Evolutionary conservation across 2,797 vertebrate genomes (phyloP), one percentile per base, ranked within the genome.

Genomic region (Odontamblyopus rebecca): DNA sequence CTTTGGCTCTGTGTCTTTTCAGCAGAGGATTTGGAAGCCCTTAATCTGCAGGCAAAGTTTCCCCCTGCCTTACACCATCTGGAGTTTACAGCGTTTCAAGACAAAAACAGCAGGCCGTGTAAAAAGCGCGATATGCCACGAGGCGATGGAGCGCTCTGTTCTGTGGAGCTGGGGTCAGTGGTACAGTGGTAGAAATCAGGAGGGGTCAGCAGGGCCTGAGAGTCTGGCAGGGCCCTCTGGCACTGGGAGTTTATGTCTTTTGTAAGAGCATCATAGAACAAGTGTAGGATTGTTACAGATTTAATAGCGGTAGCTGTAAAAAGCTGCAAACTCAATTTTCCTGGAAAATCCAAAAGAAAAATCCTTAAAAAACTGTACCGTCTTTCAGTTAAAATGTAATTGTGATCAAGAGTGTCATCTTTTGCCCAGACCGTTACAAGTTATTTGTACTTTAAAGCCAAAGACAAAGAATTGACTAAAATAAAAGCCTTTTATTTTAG

Each of bases 21-120:
- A 92, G 82, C 27, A 69, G 64, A 88, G 91, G 91, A 93, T 93
- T 93, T 93, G 88, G 76, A 51, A 89, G 80, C 75, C 88, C 84
- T 88, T 94, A 94, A 94, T 94, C 92, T 92, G 88, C 89, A 84
- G 78, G 84, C 86, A 86, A 93, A 91, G 91, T 92, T 94, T 91
- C 44, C 78, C 67, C 75, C 64, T 80, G 86, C 84, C 19, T 38
- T 62, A 35, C 89, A 91, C 94, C 94, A 95, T 94, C 93, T 95
- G 93, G 92, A 93, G 88, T 93, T 91, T 88, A 84, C 86, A 88
- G 90, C 88, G 88, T 90, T 91, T 90, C 79, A 90, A 87, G 90
- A 93, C 90, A 92, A 90, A 89, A 92, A 91, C 92, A 92, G 89
- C 90, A 91, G 91, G 91, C 90, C 78, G 87, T 82, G 84, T 86